These are phyloP conservation scores for Huso huso DNA, from an alignment of 2,797 vertebrate genomes.

Conservation along the genomic window DNA sequence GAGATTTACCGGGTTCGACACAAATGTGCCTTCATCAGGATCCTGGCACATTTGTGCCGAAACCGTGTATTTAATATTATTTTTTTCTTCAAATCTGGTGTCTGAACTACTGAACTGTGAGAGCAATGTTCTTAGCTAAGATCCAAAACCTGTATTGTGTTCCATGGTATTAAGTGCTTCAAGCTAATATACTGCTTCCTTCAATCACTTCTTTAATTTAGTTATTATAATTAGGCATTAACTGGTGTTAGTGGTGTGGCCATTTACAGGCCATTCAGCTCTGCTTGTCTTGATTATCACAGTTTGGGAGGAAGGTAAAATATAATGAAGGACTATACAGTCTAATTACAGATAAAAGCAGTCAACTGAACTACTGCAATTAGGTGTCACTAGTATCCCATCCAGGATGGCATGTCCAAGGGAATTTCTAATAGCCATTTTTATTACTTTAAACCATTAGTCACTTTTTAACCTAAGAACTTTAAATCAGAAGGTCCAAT, in stretches of 20 bases:
- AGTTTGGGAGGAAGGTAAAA: conserved; percentile 99
- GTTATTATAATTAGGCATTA: conserved; percentile 99
- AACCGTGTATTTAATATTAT: not conserved
- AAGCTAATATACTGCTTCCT: conserved; percentile 78
- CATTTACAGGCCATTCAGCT: conserved; percentile 97
- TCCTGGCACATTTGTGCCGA: not conserved
- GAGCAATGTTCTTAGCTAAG: conserved; percentile 65
- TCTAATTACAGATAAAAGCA: conserved; percentile 99
- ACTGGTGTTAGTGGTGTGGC: conserved; percentile 96
- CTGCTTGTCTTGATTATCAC: conserved; percentile 99
- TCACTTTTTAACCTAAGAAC: conserved; percentile 52
- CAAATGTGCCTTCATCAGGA: too few relatives aligned
- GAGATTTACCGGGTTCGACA: too few relatives aligned
- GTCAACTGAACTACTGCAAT: conserved; percentile 94
- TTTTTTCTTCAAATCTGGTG: conserved; percentile 1
- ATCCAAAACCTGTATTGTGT: conserved; percentile 80
- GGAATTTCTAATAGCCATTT: conserved; percentile 84
- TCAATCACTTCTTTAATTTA: conserved; percentile 96
- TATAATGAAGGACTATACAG: conserved; percentile 99
- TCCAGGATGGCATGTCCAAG: conserved; percentile 84
- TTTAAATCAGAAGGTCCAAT: conserved; percentile 50
- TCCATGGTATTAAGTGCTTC: conserved; percentile 86
- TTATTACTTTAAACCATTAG: conserved; percentile 66
- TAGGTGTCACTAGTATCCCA: conserved; percentile 95
- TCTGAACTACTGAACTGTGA: conserved; percentile 54